Base-by-base conservation (phyloP, 1,140 invertebrate species). In the Dendrolimus kikuchii region DNA sequence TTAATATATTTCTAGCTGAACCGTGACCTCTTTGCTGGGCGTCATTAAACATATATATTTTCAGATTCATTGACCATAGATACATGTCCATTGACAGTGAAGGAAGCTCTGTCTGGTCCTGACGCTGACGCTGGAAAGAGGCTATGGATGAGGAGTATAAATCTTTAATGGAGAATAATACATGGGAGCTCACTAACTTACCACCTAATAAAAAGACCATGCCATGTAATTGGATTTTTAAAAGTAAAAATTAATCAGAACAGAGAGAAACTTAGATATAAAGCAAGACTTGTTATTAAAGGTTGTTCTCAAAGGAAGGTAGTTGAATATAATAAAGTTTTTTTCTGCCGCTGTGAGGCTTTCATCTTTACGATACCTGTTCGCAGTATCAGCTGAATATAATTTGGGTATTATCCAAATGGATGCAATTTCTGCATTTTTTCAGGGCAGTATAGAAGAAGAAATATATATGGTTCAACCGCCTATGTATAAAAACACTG, bases 351-450 rank as follows among this genome's bases (percentile, higher is more conserved):
- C 60, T 4, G 49, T 58, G 6, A 40, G 60, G 6, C 46, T 40
- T 39, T 39, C 51, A 7, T 52, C 55, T 5, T 45, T 62, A 2
- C 38, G 60, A 10, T 62, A 55, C 39, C 36, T 62, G 40, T 8
- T 62, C 43, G 52, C 7, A 8, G 7, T 53, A 39, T 57, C 60
- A 51, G 61, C 42, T n/a, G 60, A 62, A 43, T 62, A 59, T 60
- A 41, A 62, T 37, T 9, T 70, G 48, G 46, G 66, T 23, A 66
- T 70, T 9, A 4, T 41, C 10, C 58, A 69, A 7, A 60, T 66
- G 57, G 63, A 69, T 51, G 66, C 61, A 0, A 42, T 62, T 2
- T 58, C 42, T 46, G 60, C 66, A 40, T 68, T 63, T 55, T 45
- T 63, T 9, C 60, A 68, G 23, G 62, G 60, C 38, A 56, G 63